Percentiles rank a stretch among this genome's conserved stretches.
Evolutionary conservation across 1,140 invertebrate species (phyloP).

Genomic region (Cotesia glomerata): DNA sequence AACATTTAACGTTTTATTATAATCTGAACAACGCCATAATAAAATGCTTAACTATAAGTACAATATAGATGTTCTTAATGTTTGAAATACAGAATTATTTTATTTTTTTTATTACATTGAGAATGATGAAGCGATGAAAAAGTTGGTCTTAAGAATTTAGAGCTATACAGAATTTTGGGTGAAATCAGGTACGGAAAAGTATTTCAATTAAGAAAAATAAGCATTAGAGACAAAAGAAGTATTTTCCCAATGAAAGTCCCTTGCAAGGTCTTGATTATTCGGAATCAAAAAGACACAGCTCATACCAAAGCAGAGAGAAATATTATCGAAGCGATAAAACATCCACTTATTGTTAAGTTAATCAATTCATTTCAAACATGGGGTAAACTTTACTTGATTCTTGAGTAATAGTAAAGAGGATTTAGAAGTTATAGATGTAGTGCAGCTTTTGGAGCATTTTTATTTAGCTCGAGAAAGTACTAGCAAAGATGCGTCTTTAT

Average conservation of each 20-base stretch:
- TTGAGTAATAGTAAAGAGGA: slow-evolving; percentile 76
- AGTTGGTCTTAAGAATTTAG: slow-evolving; percentile 93
- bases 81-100: slow-evolving; percentile 88
- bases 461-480: slow-evolving; percentile 35
- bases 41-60: slow-evolving; percentile 70
- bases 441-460: slow-evolving; percentile 47
- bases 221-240: slow-evolving; percentile 87
- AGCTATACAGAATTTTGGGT: slow-evolving; percentile 93
- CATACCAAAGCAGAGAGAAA: slow-evolving; percentile 98
- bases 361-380: slow-evolving; percentile 99
- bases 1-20: too few species aligned
- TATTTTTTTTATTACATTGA: too few species aligned
- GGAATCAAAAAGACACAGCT: slow-evolving; percentile 99
- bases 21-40: too few species aligned
- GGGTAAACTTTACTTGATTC: slow-evolving; percentile 96
- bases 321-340: slow-evolving; percentile 97
- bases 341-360: slow-evolving; percentile 98
- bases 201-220: slow-evolving; percentile 91
- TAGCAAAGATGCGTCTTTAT: slow-evolving; percentile 31
- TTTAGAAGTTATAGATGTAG: slow-evolving; percentile 57
- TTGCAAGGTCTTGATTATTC: slow-evolving; percentile 96
- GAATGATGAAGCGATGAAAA: slow-evolving; percentile 88
- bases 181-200: slow-evolving; percentile 99
- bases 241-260: slow-evolving; percentile 99
- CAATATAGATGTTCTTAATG: slow-evolving; percentile 83